phyloP scores from a whole-genome alignment of 2,113 vertebrate genomes.

The Cromileptes altivelis region DNA sequence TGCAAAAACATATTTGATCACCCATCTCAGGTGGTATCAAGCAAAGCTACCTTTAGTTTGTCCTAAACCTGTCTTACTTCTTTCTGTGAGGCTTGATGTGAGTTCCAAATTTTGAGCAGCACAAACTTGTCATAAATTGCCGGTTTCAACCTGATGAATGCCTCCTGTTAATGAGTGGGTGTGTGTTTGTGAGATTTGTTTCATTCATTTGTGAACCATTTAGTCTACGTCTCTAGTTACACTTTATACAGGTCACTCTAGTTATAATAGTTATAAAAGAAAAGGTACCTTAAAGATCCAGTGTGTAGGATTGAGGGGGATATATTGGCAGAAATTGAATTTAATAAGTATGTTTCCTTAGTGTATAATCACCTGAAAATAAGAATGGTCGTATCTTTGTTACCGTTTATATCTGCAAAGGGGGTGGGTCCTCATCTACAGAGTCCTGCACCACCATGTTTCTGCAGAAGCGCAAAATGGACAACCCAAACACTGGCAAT shows the following conservation, averaged over 20 bases:
- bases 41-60: neutral
- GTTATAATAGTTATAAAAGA: neutral
- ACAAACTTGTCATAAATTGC: neutral
- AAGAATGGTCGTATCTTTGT: too few relatives aligned
- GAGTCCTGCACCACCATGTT: too few relatives aligned
- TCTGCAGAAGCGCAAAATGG: too few relatives aligned
- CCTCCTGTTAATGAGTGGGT: neutral
- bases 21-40: neutral
- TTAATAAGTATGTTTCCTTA: too few relatives aligned
- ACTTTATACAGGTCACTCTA: neutral
- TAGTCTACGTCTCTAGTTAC: neutral
- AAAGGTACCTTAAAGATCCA: neutral
- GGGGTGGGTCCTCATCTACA: too few relatives aligned
- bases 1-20: constrained; percentile 13
- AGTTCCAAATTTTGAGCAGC: neutral
- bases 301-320: too few relatives aligned
- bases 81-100: neutral
- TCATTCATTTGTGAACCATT: neutral
- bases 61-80: neutral
- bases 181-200: neutral
- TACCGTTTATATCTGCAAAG: too few relatives aligned
- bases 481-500: too few relatives aligned
- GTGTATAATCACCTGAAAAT: too few relatives aligned
- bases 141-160: neutral
- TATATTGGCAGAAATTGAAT: too few relatives aligned